Evolutionary conservation across 2,888 invertebrate species (phyloP).

Genomic region (Epistrophella euchroma): DNA sequence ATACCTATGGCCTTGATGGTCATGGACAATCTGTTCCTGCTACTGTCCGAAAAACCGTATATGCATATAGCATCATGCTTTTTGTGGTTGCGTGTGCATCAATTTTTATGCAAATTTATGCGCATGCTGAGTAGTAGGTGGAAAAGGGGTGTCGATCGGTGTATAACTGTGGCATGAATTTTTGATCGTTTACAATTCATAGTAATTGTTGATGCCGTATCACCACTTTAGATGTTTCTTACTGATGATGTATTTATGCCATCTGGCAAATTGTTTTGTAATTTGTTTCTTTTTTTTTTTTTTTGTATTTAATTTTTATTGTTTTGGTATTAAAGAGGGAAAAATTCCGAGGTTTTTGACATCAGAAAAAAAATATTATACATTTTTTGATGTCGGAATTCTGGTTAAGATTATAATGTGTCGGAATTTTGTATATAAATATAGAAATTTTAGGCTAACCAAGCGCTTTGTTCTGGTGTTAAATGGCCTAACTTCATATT

Average conservation of each 20-base stretch:
- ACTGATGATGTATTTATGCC: slow-evolving; percentile 45
- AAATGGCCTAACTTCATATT: too few relatives aligned
- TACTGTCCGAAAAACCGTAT: slow-evolving; percentile 13
- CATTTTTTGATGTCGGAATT: neutral
- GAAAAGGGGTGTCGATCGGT: slow-evolving; percentile 62
- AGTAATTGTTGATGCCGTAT: slow-evolving; percentile 69
- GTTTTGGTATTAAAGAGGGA: slow-evolving; percentile 21
- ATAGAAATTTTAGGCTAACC: too few relatives aligned
- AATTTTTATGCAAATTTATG: slow-evolving; percentile 74
- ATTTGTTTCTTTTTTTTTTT: slow-evolving; percentile 51
- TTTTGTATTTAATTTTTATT: slow-evolving; percentile 29
- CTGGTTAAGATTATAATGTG: too few relatives aligned
- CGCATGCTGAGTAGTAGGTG: slow-evolving; percentile 67
- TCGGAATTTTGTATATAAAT: too few relatives aligned
- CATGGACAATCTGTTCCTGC: slow-evolving; percentile 57
- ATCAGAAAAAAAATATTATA: neutral
- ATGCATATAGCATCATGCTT: slow-evolving; percentile 30
- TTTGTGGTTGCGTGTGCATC: slow-evolving; percentile 73
- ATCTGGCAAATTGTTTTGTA: slow-evolving; percentile 72
- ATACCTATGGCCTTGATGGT: neutral
- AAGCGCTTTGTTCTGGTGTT: too few relatives aligned
- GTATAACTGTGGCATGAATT: slow-evolving; percentile 50
- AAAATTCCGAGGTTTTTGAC: neutral
- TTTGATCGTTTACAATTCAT: slow-evolving; percentile 75
- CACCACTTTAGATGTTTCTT: slow-evolving; percentile 70